phyloP scores from a whole-genome alignment of 2,888 invertebrate species.

The Leptodirus hochenwartii region DNA sequence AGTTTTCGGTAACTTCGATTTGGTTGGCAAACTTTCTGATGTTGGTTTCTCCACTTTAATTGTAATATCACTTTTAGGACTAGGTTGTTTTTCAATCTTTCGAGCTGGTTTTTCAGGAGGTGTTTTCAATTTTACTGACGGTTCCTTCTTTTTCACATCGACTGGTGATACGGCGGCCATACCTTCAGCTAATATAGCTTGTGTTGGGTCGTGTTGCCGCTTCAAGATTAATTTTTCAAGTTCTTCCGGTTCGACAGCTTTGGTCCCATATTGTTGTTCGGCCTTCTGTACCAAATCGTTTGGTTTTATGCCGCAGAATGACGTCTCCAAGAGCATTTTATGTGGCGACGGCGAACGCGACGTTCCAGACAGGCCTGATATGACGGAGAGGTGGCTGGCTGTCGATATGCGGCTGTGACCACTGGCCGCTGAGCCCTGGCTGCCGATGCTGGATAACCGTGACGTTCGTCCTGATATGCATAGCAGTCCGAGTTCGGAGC shows the following conservation, averaged over 20 bases:
- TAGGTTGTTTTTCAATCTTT: constrained; percentile 13
- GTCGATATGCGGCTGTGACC: constrained; percentile 29
- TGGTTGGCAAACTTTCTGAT: constrained; percentile 11
- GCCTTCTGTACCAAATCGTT: constrained; percentile 20
- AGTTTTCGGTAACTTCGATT: constrained; percentile 19
- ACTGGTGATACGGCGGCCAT: constrained; percentile 22
- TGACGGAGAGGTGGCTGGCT: constrained; percentile 35
- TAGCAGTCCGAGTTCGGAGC: constrained; percentile 59
- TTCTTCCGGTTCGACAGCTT: constrained; percentile 28
- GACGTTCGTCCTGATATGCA: constrained; percentile 65
- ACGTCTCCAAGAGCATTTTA: constrained; percentile 76
- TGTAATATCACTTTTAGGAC: constrained; percentile 16
- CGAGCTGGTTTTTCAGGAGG: constrained; percentile 17
- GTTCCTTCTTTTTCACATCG: constrained; percentile 9
- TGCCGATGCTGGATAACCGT: constrained; percentile 64
- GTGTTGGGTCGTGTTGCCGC: constrained; percentile 44
- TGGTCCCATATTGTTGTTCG: constrained; percentile 20
- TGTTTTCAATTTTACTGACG: constrained; percentile 17
- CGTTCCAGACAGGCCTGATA: constrained; percentile 33
- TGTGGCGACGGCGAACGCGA: constrained; percentile 78
- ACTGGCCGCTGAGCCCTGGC: constrained; percentile 43
- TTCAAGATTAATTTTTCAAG: constrained; percentile 36
- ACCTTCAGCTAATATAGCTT: constrained; percentile 43
- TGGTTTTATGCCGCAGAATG: constrained; percentile 75
- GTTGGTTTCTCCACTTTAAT: constrained; percentile 22